Base-by-base conservation (phyloP, 2,888 invertebrate species). In the Polyommatus icarus region DNA sequence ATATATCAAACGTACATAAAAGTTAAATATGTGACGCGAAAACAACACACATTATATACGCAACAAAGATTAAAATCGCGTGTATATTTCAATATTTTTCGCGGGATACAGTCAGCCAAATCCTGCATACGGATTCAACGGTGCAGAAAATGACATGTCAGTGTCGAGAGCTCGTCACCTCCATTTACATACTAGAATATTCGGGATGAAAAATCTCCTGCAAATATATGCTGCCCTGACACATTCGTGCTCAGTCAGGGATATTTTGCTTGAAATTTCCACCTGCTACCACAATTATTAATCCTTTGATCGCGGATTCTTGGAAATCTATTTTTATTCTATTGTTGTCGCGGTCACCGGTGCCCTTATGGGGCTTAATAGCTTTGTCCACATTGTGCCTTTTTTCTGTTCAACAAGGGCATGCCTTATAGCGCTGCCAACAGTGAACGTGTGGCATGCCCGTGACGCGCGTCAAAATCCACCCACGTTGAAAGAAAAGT, bases 71-170 rank as follows among this genome's bases (percentile, higher is more conserved):
- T 20, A 61, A 18, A 36, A 59, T 72, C 54, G 61, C 15, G 18
- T 24, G 57, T 29, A n/a, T 61, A 15, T 24, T 8, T 59, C 24
- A 57, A 32, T 12, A 40, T 75, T 20, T 73, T 73, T 32, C 50
- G 54, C 12, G 8, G 24, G 76, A 81, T 79, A 83, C 79, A 72
- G 80, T 82, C 80, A 83, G 78, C 80, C 89, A 89, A 88, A 90
- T 89, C 84, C 82, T 81, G 83, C 81, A 78, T 73, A 82, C 83
- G 83, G 82, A 87, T 84, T 88, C 91, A 86, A 82, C 84, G 87
- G 87, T 77, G 90, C 87, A 90, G 91, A 93, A 92, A 93, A 93
- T 93, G 88, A 92, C 89, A 82, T 92, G 92, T 93, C 93, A 92
- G 83, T 85, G 82, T 29, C 20, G 79, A 78, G 84, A 80, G 85